These are phyloP conservation scores for Xenopus borealis DNA, from an alignment of 2,113 vertebrate genomes.

Conservation along the genomic window DNA sequence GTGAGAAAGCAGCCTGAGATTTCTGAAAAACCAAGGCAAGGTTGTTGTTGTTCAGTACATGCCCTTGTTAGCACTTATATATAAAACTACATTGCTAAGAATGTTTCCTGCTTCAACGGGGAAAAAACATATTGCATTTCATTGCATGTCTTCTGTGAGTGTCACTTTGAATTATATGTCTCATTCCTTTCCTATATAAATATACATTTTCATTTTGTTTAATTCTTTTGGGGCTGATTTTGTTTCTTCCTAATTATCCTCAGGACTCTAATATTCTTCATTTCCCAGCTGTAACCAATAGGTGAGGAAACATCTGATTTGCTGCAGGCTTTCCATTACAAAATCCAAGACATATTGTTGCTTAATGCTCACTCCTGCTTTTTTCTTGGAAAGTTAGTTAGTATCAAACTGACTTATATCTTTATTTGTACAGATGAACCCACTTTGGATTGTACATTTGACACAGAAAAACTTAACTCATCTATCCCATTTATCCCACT, in stretches of 20 bases:
- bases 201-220: constrained; percentile 7
- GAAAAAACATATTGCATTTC: not conserved
- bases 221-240: not conserved
- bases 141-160: not conserved
- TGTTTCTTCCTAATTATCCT: not conserved
- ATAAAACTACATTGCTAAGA: no score
- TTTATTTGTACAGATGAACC: no score
- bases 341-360: constrained; percentile 20
- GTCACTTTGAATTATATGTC: constrained; percentile 23
- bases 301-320: constrained; percentile 36
- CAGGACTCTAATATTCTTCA: constrained; percentile 2
- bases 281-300: constrained; percentile 10
- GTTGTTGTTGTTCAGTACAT: no score
- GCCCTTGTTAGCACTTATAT: no score
- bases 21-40: no score
- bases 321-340: constrained; percentile 37
- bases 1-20: no score
- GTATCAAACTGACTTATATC: not conserved
- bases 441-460: no score
- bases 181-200: not conserved
- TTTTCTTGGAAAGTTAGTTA: constrained; percentile 15
- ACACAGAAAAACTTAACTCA: no score
- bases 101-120: no score
- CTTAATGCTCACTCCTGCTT: not conserved
- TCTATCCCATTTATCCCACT: no score